Evolutionary conservation across 2,888 invertebrate species (phyloP).

Genomic region (Cataglyphis cursor): DNA sequence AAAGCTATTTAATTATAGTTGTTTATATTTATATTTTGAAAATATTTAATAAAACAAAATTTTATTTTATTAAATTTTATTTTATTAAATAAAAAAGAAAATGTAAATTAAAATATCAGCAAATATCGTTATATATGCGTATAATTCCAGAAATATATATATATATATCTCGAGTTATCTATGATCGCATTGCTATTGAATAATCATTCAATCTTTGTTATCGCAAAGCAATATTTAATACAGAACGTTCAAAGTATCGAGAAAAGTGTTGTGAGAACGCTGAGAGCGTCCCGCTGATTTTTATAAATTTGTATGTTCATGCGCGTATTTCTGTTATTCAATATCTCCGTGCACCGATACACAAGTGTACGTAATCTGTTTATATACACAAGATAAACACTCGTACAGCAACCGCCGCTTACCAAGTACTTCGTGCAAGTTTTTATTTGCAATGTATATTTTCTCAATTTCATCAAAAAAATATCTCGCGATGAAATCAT

Average conservation of each 20-base stretch:
- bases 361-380: constrained; percentile 5
- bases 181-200: background rate
- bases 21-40: background rate
- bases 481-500: constrained; percentile 12
- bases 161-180: background rate
- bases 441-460: background rate
- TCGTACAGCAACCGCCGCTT: background rate
- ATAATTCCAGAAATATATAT: background rate
- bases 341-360: background rate
- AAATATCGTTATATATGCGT: background rate
- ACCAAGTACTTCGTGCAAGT: background rate
- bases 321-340: background rate
- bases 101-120: background rate
- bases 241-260: background rate
- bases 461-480: background rate
- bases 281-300: background rate
- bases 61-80: background rate
- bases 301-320: constrained; percentile 15
- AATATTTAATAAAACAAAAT: background rate
- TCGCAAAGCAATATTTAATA: constrained; percentile 1
- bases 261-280: background rate
- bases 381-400: background rate
- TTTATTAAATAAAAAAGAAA: background rate
- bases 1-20: background rate
- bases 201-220: constrained; percentile 1